Conservation (phyloP, 2,797 vertebrate genomes). For the Telmatherina bonti region DNA sequence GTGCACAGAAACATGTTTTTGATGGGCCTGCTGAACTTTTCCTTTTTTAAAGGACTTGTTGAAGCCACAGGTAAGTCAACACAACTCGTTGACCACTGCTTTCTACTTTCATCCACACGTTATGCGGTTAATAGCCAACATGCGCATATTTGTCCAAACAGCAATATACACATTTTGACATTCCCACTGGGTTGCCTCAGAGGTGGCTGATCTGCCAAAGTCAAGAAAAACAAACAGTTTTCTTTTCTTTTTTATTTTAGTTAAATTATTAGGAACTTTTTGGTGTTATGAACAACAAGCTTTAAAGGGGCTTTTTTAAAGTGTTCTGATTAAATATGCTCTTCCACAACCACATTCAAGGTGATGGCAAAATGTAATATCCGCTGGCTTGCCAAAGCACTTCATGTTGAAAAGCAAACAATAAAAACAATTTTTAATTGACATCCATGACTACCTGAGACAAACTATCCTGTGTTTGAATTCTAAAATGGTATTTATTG, state of each 20-base stretch:
- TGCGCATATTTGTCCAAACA: constrained; percentile 43
- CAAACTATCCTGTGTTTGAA: not conserved
- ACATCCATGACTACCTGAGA: not conserved
- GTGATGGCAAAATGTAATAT: not conserved
- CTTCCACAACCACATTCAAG: not conserved
- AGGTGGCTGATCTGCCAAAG: constrained; percentile 13
- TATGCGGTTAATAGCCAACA: constrained; percentile 47
- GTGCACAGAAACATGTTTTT: constrained; percentile 35
- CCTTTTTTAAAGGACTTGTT: not conserved
- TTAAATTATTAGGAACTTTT: constrained; percentile 4
- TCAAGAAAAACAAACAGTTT: not conserved
- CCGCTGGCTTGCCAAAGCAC: not conserved
- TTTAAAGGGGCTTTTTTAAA: not conserved
- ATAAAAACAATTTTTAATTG: not conserved
- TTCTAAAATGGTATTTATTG: not conserved
- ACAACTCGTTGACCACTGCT: constrained; percentile 34
- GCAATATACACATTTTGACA: constrained; percentile 32
- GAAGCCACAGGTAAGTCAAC: constrained; percentile 54
- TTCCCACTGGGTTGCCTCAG: constrained; percentile 32
- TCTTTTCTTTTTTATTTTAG: not conserved
- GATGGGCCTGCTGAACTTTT: constrained; percentile 10
- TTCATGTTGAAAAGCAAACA: not conserved
- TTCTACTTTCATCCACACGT: constrained; percentile 48
- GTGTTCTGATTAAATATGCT: not conserved
- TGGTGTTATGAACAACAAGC: not conserved